A percentile compares a stretch with the other conserved stretches of the same genome.
Evolutionary conservation across 2,797 vertebrate genomes (phyloP).

Genomic region (Pseudomugil gertrudae): DNA sequence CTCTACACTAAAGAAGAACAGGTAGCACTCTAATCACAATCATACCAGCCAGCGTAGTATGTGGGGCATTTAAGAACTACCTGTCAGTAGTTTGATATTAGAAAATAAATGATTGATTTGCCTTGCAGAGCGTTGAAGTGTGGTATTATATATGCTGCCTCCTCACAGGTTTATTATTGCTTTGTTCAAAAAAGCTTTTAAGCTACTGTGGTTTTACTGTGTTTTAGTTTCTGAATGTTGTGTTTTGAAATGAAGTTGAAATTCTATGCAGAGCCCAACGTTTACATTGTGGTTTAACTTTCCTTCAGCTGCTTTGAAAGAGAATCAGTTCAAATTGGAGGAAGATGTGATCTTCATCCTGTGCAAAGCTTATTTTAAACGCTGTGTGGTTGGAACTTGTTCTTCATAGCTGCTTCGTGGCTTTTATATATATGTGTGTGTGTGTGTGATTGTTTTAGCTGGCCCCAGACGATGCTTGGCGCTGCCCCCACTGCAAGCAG

Average conservation of each 20-base stretch:
- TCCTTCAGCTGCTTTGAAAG: constrained; percentile 34
- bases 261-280: constrained; percentile 38
- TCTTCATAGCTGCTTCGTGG: constrained; percentile 48
- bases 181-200: constrained; percentile 23
- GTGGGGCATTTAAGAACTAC: background rate
- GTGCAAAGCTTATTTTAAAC: constrained; percentile 55
- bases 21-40: constrained; percentile 74
- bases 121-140: constrained; percentile 7
- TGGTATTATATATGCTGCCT: constrained; percentile 20
- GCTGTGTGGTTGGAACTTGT: constrained; percentile 56
- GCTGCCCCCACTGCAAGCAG: constrained; percentile 98
- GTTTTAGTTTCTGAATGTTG: constrained; percentile 54
- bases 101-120: constrained; percentile 18
- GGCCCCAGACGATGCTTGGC: constrained; percentile 97
- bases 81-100: constrained; percentile 14
- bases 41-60: background rate
- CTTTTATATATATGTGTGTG: constrained; percentile 20
- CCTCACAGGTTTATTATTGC: constrained; percentile 31
- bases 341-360: constrained; percentile 29
- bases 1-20: constrained; percentile 99
- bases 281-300: constrained; percentile 62
- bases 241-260: constrained; percentile 57
- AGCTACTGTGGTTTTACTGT: constrained; percentile 30
- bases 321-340: constrained; percentile 24
- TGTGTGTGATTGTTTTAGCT: constrained; percentile 82